Base-by-base conservation (phyloP, 2,888 invertebrate genomes). In the Atethmia centrago region DNA sequence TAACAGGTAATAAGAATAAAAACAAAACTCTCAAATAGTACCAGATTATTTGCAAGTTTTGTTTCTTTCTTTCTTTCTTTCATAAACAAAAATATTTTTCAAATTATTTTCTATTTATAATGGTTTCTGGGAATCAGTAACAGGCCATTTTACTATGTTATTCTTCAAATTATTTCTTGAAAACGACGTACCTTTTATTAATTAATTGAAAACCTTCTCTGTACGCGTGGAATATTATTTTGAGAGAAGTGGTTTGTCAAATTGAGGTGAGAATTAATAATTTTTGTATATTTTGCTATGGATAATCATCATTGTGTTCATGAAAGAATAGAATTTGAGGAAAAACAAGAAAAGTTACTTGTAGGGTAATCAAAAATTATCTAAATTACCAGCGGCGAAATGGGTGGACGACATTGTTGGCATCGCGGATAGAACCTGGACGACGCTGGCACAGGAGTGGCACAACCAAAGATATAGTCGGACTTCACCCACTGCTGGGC, bases 201-300 rank as follows among this genome's bases (percentile, higher is more conserved):
- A 47, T 47, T 16, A 47, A 62, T 56, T 40, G 10, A 19, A 72
- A 55, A 62, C 53, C n/a, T 68, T 28, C 14, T 25, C 8, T 16
- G n/a, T 47, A 72, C 9, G 36, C 21, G 36, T 71, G n/a, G 19
- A 55, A 28, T 21, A 53, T 53, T 36, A 36, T 25, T 71, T 42
- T n/a, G 5, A 36, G 2, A 21, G n/a, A 31, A 12, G 5, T 21
- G 21, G 16, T 58, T 31, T 16, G 21, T 10, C 4, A 42, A 69
- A 69, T 42, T 58, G 1, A 21, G 9, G 16, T 7, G 9, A n/a
- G 16, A 10, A 7, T 49, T 16, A 19, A 4, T 40, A 16, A 12
- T 14, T 14, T 62, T n/a, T n/a, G 42, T 49, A 4, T 3, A 19
- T n/a, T 10, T 65, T 40, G 21, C 36, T 36, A 9, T n/a, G 12